Percentiles rank a stretch among this genome's conserved stretches.
Conservation (phyloP, 2,888 invertebrate genomes). For the Papilio elwesi region DNA sequence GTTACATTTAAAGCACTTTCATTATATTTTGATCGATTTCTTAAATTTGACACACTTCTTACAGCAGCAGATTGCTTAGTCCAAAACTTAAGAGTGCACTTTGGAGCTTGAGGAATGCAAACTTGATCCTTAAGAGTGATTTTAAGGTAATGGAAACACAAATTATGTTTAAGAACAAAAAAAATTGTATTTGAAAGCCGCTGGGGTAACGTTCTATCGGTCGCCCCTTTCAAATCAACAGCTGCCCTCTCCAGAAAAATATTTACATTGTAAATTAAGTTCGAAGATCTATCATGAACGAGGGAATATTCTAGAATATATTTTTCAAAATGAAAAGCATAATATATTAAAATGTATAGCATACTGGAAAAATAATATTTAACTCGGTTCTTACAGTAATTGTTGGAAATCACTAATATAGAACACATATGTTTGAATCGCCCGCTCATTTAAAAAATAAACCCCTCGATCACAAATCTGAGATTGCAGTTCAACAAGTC, state of each 20-base stretch:
- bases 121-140: background rate
- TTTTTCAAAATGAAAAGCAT: background rate
- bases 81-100: too few species aligned
- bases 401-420: too few species aligned
- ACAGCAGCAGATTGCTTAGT: too few species aligned
- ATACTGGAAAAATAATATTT: background rate
- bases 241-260: constrained; percentile 20
- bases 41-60: too few species aligned
- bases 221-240: constrained; percentile 23
- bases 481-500: background rate
- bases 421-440: too few species aligned
- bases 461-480: background rate
- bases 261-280: constrained; percentile 34
- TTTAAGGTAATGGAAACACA: background rate
- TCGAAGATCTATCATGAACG: background rate
- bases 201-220: background rate
- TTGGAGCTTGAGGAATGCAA: background rate
- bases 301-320: background rate
- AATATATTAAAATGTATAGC: background rate
- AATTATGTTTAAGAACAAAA: background rate
- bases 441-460: too few species aligned
- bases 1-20: too few species aligned
- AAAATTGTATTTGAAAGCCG: background rate
- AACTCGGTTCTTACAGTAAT: too few species aligned
- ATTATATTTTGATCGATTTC: too few species aligned